Conservation (phyloP, 2,888 invertebrate genomes). For the Drosophila limbata region DNA sequence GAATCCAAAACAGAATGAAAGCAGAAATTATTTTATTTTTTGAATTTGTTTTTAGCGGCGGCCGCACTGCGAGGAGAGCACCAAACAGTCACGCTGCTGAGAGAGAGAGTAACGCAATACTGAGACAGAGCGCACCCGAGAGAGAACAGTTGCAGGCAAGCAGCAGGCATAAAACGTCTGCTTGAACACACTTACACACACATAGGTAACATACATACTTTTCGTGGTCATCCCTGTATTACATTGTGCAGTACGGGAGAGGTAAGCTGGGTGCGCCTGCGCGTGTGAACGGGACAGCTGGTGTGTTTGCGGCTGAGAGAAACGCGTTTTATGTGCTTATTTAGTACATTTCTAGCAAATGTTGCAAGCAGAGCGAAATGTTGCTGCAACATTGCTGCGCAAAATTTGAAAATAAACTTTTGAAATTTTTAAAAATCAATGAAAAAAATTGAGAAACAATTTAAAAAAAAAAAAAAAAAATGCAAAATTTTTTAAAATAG, state of each 20-base stretch:
- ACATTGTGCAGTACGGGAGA: constrained; percentile 25
- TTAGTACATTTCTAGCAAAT: constrained; percentile 49
- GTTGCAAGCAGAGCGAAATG: constrained; percentile 52
- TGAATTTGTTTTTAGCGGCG: constrained; percentile 52
- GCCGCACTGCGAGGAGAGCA: constrained; percentile 21
- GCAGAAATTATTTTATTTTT: constrained; percentile 62
- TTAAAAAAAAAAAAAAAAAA: too few species aligned
- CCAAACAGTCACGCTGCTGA: neutral
- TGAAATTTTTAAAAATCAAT: too few species aligned
- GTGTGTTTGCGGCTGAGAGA: constrained; percentile 40
- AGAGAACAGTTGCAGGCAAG: constrained; percentile 16
- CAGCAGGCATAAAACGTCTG: constrained; percentile 31
- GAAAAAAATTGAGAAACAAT: too few species aligned
- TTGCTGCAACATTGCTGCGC: constrained; percentile 64
- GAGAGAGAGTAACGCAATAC: constrained; percentile 9
- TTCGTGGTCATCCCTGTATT: constrained; percentile 55
- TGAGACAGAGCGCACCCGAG: constrained; percentile 10
- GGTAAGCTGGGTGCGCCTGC: constrained; percentile 60
- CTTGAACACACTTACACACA: constrained; percentile 15
- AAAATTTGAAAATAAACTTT: too few species aligned
- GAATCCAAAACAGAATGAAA: constrained; percentile 63
- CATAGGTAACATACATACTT: constrained; percentile 5
- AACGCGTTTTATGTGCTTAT: constrained; percentile 57
- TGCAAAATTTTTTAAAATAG: too few species aligned
- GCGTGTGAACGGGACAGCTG: constrained; percentile 54